These are phyloP conservation scores for Lethocerus indicus DNA, from an alignment of 1,140 invertebrate species.

Conservation along the genomic window DNA sequence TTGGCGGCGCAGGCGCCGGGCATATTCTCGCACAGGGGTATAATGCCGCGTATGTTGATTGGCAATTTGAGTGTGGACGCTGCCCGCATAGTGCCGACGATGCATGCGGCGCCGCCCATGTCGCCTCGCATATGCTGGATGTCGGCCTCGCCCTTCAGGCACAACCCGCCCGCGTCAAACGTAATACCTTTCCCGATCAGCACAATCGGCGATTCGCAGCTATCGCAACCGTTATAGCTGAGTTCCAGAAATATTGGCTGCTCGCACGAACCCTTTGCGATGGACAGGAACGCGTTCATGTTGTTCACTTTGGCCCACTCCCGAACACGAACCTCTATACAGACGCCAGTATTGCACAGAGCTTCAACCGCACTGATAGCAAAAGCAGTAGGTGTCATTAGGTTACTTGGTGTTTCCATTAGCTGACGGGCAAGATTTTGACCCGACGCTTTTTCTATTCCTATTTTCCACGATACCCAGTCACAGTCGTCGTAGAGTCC, in stretches of 20 bases:
- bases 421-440: conserved; percentile 41
- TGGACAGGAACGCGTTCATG: conserved; percentile 43
- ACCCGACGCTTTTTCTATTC: conserved; percentile 33
- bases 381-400: conserved; percentile 42
- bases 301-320: conserved; percentile 37
- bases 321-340: conserved; percentile 24
- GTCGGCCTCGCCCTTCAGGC: conserved; percentile 34
- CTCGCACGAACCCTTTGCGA: conserved; percentile 39
- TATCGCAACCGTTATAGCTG: conserved; percentile 23
- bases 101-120: conserved; percentile 46
- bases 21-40: conserved; percentile 46
- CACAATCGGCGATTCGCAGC: conserved; percentile 25
- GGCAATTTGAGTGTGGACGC: conserved; percentile 32
- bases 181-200: conserved; percentile 38
- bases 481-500: conserved; percentile 21
- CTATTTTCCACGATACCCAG: conserved; percentile 33
- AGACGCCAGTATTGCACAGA: conserved; percentile 26
- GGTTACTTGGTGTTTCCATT: conserved; percentile 43
- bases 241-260: conserved; percentile 33
- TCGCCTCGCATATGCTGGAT: conserved; percentile 45
- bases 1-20: conserved; percentile 37
- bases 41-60: conserved; percentile 34
- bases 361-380: conserved; percentile 28
- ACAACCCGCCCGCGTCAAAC: conserved; percentile 47
- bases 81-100: conserved; percentile 32